phyloP scores from a whole-genome alignment of 2,888 invertebrate genomes.

The Arctia plantaginis region DNA sequence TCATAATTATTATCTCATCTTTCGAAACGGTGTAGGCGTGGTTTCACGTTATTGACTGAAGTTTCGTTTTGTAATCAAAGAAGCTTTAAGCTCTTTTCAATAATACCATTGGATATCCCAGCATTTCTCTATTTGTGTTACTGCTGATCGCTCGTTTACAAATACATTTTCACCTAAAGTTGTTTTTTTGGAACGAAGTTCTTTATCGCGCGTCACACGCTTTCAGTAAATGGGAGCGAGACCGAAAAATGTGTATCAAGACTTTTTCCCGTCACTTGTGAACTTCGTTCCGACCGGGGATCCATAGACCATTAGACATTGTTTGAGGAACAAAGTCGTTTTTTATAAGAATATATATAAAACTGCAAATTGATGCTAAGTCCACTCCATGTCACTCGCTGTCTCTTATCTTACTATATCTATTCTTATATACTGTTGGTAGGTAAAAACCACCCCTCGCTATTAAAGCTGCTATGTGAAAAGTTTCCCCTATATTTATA shows the following conservation, averaged over 20 bases:
- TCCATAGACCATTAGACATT: too few species aligned
- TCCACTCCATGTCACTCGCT: constrained; percentile 57
- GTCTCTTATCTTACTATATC: constrained; percentile 72
- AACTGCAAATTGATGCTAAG: constrained; percentile 14
- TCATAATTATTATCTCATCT: background rate
- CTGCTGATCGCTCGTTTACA: background rate
- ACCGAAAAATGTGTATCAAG: too few species aligned
- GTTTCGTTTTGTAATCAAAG: background rate
- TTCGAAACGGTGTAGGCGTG: background rate
- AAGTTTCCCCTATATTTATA: constrained; percentile 80
- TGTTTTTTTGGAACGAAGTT: background rate
- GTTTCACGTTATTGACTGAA: background rate
- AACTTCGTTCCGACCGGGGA: too few species aligned
- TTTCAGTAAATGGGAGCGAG: too few species aligned
- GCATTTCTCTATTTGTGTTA: background rate
- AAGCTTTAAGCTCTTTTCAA: background rate
- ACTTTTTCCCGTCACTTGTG: too few species aligned
- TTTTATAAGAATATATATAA: too few species aligned
- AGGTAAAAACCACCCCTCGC: constrained; percentile 77
- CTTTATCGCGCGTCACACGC: too few species aligned
- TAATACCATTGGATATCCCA: background rate
- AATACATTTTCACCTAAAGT: background rate
- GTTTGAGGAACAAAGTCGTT: too few species aligned
- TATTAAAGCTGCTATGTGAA: constrained; percentile 74
- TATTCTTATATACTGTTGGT: constrained; percentile 77